Evolutionary conservation across 2,888 invertebrate species (phyloP), one percentile per base, ranked within the genome.

Genomic region (Drosophila macrothrix): DNA sequence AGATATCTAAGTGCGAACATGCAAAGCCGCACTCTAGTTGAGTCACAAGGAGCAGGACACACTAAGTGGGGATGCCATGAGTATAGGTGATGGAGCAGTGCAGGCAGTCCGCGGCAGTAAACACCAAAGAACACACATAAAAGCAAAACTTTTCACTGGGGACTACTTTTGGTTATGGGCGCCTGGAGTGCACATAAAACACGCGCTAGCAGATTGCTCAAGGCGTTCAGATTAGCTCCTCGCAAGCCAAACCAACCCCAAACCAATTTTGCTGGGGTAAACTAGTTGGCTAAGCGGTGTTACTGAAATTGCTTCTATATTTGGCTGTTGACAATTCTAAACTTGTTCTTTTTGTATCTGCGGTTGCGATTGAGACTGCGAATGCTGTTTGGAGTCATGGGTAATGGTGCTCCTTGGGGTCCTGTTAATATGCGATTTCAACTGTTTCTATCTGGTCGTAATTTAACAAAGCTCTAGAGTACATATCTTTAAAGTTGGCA

Each of bases 141-240:
- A 85, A 79, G 77, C 72, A 63, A 75, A 90, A 88, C 74, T 88
- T 88, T 82, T 69, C 87, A 82, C 71, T 73, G 78, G 87, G 87
- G 87, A 90, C 76, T 79, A 90, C 87, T 88, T 90, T 78, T 67
- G 74, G 71, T 83, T 83, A 88, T 88, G 82, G 79, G 73, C 77
- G 87, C 84, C 85, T 80, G 59, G 85, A 89, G 85, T 80, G 80
- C 68, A 74, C 85, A 89, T 89, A 89, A 85, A 85, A 87, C 78
- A 80, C 78, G 80, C 73, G 76, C 80, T 53, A 55, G 67, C 80
- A 78, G 75, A 76, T 89, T 84, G 87, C 87, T 78, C 69, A 73
- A 82, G 80, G 80, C 73, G 43, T 61, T 62, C 46, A 58, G 64
- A 64, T 61, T 59, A 54, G 65, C 61, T 59, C n/a, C 37, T 54